These are phyloP conservation scores for Diplosoma virens DNA, from an alignment of 23 tunicate genomes.

Conservation along the genomic window DNA sequence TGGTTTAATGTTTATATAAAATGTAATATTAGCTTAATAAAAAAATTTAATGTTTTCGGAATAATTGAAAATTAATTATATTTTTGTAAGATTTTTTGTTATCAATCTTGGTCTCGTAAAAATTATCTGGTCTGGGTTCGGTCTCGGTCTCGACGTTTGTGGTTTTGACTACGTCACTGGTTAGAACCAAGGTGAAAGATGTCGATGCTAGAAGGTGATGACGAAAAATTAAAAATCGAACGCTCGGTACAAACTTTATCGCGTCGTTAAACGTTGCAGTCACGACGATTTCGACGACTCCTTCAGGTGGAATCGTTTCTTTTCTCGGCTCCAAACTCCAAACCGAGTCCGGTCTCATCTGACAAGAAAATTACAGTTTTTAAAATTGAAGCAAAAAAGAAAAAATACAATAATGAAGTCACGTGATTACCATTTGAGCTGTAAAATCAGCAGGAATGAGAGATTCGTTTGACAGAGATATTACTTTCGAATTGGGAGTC, in stretches of 20 bases:
- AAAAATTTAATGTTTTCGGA: too few species aligned
- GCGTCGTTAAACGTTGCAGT: conserved; percentile 84
- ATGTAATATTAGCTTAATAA: too few species aligned
- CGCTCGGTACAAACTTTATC: conserved; percentile 65
- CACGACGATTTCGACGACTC: conserved; percentile 31
- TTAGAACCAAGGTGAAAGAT: too few species aligned
- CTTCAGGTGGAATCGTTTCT: conserved; percentile 76
- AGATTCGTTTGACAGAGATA: conserved; percentile 83
- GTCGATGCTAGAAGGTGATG: too few species aligned
- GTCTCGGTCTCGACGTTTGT: too few species aligned
- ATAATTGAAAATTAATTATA: too few species aligned
- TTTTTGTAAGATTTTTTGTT: too few species aligned
- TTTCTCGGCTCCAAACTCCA: conserved; percentile 67
- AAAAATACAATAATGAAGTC: neutral
- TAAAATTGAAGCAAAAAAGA: neutral
- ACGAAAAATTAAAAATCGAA: too few species aligned
- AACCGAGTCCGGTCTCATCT: conserved; percentile 84
- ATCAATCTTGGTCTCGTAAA: too few species aligned
- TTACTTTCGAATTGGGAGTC: conserved; percentile 40
- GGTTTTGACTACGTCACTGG: too few species aligned
- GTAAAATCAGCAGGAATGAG: conserved; percentile 78
- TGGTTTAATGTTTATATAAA: too few species aligned
- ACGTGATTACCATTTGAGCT: conserved; percentile 67
- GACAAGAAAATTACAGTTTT: conserved; percentile 3
- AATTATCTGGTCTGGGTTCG: too few species aligned